These are phyloP conservation scores for Pongo pygmaeus DNA, from an alignment of 2,113 vertebrate genomes.

Conservation along the genomic window DNA sequence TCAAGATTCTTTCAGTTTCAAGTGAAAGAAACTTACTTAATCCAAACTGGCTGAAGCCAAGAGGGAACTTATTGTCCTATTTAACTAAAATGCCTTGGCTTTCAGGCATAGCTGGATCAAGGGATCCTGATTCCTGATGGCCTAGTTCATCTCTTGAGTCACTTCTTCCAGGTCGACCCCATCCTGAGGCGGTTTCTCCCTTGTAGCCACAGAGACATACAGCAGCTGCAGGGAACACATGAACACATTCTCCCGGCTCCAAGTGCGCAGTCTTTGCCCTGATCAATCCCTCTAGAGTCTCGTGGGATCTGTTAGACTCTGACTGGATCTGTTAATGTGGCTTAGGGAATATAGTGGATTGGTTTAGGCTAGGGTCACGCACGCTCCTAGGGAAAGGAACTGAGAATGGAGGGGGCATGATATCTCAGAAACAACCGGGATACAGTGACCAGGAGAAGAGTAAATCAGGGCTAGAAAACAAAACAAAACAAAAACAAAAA, in stretches of 20 bases:
- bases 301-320: background rate
- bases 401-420: background rate
- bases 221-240: background rate
- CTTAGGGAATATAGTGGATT: background rate
- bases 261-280: background rate
- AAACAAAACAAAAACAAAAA: background rate
- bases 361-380: background rate
- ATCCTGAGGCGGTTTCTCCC: background rate
- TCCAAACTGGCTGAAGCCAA: background rate
- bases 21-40: background rate
- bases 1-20: background rate
- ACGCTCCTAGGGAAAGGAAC: background rate
- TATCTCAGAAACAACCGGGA: background rate
- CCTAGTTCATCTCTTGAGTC: background rate
- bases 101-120: conserved; percentile 15
- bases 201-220: background rate
- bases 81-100: background rate
- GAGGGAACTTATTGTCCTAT: background rate
- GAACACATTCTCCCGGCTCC: background rate
- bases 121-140: background rate
- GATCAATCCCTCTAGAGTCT: background rate
- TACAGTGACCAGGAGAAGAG: background rate
- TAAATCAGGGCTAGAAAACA: background rate
- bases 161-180: background rate
- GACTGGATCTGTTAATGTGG: background rate